Evolutionary conservation across 2,888 invertebrate genomes (phyloP).

Genomic region (Microplitis deprimator): DNA sequence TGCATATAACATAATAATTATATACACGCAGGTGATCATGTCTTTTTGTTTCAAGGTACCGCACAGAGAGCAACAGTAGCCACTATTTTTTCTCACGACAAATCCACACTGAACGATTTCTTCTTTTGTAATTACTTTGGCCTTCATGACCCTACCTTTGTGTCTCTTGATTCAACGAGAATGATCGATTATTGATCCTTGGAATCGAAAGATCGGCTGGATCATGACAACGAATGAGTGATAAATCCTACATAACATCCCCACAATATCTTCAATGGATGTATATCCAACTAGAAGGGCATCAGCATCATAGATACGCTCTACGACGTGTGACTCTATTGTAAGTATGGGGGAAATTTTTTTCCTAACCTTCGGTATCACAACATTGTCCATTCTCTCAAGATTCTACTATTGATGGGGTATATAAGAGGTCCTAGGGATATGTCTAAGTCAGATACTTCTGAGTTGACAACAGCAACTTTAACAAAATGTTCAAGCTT

Average conservation of each 20-base stretch:
- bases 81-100: constrained; percentile 35
- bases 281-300: background rate
- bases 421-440: constrained; percentile 59
- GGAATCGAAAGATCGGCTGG: constrained; percentile 38
- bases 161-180: constrained; percentile 39
- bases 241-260: constrained; percentile 28
- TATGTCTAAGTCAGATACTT: constrained; percentile 57
- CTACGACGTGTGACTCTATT: constrained; percentile 29
- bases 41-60: constrained; percentile 34
- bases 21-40: constrained; percentile 19
- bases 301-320: constrained; percentile 13
- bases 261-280: constrained; percentile 18
- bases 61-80: constrained; percentile 23
- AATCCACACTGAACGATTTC: constrained; percentile 12
- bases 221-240: background rate
- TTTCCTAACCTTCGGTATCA: constrained; percentile 41
- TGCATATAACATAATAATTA: constrained; percentile 28
- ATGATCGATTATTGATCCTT: constrained; percentile 47
- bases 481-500: constrained; percentile 76
- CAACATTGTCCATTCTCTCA: constrained; percentile 44
- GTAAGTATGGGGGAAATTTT: constrained; percentile 46
- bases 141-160: constrained; percentile 56
- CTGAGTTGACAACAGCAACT: constrained; percentile 46
- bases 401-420: constrained; percentile 45
- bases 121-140: constrained; percentile 57